Conservation (phyloP, 1,140 invertebrate species). For the Andricus grossulariae region DNA sequence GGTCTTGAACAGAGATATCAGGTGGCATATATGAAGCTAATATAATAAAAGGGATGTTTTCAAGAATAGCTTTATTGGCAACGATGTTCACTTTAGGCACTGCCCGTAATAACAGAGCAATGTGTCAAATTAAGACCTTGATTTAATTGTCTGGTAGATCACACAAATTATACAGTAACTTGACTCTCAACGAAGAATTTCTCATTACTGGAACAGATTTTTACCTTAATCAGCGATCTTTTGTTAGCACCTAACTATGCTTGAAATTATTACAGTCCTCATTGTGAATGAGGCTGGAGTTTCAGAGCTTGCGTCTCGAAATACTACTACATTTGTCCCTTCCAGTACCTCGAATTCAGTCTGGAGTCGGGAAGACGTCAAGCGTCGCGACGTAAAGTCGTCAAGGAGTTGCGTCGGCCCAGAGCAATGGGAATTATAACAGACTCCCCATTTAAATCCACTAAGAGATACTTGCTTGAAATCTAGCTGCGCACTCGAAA, state of each 20-base stretch:
- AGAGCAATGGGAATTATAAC: not conserved
- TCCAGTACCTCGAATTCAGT: not conserved
- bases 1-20: no score
- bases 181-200: not conserved
- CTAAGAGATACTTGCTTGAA: constrained; percentile 11
- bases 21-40: no score
- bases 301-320: not conserved
- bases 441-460: constrained; percentile 22
- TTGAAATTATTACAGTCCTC: constrained; percentile 3
- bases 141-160: not conserved
- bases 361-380: constrained; percentile 6
- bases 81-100: no score
- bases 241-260: not conserved
- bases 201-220: not conserved
- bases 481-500: constrained; percentile 15
- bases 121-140: not conserved
- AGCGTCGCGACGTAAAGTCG: constrained; percentile 17
- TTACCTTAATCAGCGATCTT: constrained; percentile 13
- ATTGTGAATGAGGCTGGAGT: constrained; percentile 5
- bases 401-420: constrained; percentile 16
- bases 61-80: no score
- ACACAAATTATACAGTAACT: not conserved
- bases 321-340: not conserved
- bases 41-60: no score
- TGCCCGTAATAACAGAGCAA: no score